Evolutionary conservation across 2,113 vertebrate genomes (phyloP).

Genomic region (Rhegmatorhina hoffmannsi): DNA sequence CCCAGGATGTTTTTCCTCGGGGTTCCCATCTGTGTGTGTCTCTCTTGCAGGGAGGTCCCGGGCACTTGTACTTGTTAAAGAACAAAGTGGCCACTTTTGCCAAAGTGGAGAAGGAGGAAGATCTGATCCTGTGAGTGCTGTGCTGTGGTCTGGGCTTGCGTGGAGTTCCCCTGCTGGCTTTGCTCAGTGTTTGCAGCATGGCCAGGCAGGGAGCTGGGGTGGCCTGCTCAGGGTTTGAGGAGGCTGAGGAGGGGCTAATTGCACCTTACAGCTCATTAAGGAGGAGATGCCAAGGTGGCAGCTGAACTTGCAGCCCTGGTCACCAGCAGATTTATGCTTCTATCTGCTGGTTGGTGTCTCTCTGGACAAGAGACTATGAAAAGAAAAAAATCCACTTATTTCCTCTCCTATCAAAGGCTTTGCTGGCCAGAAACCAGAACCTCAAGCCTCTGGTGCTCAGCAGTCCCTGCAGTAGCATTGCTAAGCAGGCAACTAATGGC

Average conservation of each 20-base stretch:
- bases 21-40: not conserved
- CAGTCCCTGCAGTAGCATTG: not conserved
- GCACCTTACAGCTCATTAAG: not conserved
- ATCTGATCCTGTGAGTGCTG: constrained; percentile 92
- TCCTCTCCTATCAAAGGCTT: not conserved
- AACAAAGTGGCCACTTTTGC: constrained; percentile 98
- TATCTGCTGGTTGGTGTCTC: not conserved
- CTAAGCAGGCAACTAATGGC: not conserved
- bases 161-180: not conserved
- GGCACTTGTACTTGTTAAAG: constrained; percentile 94
- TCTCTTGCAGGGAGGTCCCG: constrained; percentile 88
- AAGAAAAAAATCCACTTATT: not conserved
- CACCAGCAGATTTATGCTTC: not conserved
- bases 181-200: not conserved
- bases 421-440: not conserved
- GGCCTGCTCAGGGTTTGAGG: not conserved
- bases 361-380: not conserved
- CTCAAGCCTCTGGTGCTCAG: not conserved
- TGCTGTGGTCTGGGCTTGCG: not conserved
- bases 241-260: not conserved
- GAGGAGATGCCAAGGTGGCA: not conserved
- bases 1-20: not conserved
- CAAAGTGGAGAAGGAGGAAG: constrained; percentile 98
- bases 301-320: not conserved
- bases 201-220: not conserved